Evolutionary conservation across 92 coral and sea anemone genomes (phyloP).

Genomic region (Palythoa grandis): DNA sequence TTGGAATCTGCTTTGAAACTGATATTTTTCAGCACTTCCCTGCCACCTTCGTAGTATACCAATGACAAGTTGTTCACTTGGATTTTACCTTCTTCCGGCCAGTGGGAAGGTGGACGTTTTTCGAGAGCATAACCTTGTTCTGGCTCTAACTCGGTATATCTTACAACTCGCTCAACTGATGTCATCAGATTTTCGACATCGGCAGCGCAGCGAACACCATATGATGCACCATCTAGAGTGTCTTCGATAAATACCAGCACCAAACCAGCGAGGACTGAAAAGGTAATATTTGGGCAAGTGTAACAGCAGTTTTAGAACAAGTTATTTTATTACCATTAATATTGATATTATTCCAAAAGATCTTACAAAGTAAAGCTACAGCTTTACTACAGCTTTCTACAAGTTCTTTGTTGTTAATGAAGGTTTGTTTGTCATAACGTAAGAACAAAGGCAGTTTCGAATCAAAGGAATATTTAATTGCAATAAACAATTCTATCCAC

Average conservation of each 20-base stretch:
- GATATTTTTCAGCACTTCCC: slow-evolving; percentile 68
- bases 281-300: too few relatives aligned
- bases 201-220: slow-evolving; percentile 87
- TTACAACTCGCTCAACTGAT: slow-evolving; percentile 88
- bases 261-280: neutral
- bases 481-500: too few relatives aligned
- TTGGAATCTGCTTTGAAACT: slow-evolving; percentile 62
- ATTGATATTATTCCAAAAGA: too few relatives aligned
- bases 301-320: too few relatives aligned
- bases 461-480: too few relatives aligned
- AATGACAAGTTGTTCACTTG: slow-evolving; percentile 82
- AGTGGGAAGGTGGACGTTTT: slow-evolving; percentile 76
- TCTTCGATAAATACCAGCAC: neutral
- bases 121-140: slow-evolving; percentile 70
- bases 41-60: slow-evolving; percentile 87
- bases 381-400: too few relatives aligned
- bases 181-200: slow-evolving; percentile 97
- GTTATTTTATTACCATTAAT: too few relatives aligned
- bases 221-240: slow-evolving; percentile 63
- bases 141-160: slow-evolving; percentile 82
- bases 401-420: too few relatives aligned
- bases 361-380: too few relatives aligned
- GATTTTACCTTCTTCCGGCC: slow-evolving; percentile 91
- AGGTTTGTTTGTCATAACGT: too few relatives aligned
- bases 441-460: too few relatives aligned